These are phyloP conservation scores for Cebus imitator DNA, from an alignment of 2,113 vertebrate genomes.

Conservation along the genomic window DNA sequence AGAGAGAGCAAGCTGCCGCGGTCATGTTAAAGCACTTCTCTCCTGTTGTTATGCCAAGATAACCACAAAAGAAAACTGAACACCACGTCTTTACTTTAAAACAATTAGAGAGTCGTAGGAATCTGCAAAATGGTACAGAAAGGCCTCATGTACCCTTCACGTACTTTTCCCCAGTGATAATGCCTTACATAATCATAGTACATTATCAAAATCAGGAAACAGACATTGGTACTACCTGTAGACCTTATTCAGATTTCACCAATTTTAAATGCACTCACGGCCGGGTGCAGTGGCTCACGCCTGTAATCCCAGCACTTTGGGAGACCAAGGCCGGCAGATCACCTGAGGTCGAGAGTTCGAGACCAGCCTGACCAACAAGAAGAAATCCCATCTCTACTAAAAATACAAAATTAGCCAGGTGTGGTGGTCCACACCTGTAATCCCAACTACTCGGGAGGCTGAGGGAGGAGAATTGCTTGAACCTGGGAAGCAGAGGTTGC, in stretches of 20 bases:
- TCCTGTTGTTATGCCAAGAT: not conserved
- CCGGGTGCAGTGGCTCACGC: too few relatives aligned
- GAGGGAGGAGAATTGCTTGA: too few relatives aligned
- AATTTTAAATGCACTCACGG: not conserved
- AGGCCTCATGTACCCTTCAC: not conserved
- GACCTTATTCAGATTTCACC: not conserved
- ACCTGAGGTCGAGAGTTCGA: too few relatives aligned
- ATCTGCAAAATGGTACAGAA: not conserved
- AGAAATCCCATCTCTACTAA: too few relatives aligned
- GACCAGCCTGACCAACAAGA: too few relatives aligned
- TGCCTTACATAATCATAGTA: not conserved
- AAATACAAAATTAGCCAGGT: too few relatives aligned
- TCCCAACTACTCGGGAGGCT: too few relatives aligned
- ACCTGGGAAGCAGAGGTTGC: too few relatives aligned
- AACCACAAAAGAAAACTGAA: not conserved
- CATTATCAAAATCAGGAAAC: not conserved
- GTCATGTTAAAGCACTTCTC: not conserved
- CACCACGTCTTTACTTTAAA: not conserved
- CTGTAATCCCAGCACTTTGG: too few relatives aligned
- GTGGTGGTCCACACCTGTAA: too few relatives aligned
- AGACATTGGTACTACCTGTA: not conserved
- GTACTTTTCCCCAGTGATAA: not conserved
- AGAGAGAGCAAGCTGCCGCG: too few relatives aligned
- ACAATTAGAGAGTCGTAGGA: not conserved
- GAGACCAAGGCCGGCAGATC: too few relatives aligned